These are phyloP conservation scores for Miniopterus natalensis DNA, from an alignment of 2,113 vertebrate genomes.

Conservation along the genomic window DNA sequence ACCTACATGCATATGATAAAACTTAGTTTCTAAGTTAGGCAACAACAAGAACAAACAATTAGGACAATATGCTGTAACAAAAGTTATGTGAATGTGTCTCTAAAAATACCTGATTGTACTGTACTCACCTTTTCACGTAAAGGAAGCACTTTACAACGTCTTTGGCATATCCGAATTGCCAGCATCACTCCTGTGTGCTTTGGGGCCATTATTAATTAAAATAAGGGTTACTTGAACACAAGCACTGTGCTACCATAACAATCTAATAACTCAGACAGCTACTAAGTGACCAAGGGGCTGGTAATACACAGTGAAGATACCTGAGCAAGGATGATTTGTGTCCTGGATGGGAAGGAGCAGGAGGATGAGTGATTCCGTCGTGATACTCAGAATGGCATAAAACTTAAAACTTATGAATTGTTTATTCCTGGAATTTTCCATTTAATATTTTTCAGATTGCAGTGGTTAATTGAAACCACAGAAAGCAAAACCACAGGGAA, in stretches of 20 bases:
- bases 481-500: background rate
- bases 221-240: background rate
- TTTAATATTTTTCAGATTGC: background rate
- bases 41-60: background rate
- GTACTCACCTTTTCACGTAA: background rate
- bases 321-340: background rate
- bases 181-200: background rate
- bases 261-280: background rate
- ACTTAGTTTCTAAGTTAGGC: background rate
- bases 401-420: background rate
- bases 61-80: background rate
- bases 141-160: background rate
- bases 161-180: background rate
- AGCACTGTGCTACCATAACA: background rate
- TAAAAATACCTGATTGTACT: background rate
- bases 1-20: background rate
- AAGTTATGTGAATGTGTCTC: background rate
- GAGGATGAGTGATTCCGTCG: background rate
- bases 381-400: background rate
- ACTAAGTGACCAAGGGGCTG: background rate
- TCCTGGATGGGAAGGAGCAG: background rate
- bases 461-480: background rate
- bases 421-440: background rate
- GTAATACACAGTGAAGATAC: background rate
- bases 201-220: background rate